Conservation (phyloP, 2,888 invertebrate genomes). For the Tiliacea aurago region DNA sequence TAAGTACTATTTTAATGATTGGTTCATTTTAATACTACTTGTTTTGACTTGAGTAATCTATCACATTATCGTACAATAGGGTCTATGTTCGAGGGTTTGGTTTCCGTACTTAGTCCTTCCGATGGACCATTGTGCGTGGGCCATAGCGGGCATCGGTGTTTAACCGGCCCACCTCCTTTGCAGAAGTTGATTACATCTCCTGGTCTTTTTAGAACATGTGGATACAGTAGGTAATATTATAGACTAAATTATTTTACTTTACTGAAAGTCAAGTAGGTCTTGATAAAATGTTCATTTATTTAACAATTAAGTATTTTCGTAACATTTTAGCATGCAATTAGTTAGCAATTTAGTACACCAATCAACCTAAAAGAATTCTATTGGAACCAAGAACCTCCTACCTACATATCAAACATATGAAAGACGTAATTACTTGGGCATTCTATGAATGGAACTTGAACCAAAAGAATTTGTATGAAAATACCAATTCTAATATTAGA, state of each 20-base stretch:
- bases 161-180: no score
- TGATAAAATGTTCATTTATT: not conserved
- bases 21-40: not conserved
- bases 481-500: not conserved
- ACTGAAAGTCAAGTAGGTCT: not conserved
- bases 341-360: not conserved
- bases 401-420: slow-evolving; percentile 11
- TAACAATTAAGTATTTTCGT: not conserved
- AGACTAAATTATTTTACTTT: not conserved
- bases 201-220: no score
- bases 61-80: no score
- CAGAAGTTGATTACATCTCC: no score
- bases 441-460: slow-evolving; percentile 14
- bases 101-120: no score
- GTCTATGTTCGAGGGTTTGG: no score
- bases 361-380: not conserved
- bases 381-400: not conserved
- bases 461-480: slow-evolving; percentile 18
- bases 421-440: not conserved
- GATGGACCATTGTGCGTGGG: no score
- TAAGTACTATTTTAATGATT: not conserved
- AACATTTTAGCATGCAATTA: slow-evolving; percentile 1
- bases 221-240: not conserved
- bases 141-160: no score
- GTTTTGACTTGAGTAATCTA: not conserved